phyloP scores from a whole-genome alignment of 2,888 invertebrate genomes.

The Dichetophora obliterata region DNA sequence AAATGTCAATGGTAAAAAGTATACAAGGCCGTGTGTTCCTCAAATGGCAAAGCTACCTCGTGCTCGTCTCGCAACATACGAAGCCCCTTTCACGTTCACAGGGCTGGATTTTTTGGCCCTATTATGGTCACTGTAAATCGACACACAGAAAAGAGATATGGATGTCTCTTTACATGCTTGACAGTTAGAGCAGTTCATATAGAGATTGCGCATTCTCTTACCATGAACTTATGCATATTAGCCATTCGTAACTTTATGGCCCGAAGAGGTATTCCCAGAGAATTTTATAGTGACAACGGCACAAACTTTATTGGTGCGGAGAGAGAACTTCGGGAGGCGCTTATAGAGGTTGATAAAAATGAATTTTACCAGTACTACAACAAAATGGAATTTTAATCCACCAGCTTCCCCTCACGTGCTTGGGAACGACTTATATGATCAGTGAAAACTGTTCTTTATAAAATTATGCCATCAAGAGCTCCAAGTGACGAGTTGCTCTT shows the following conservation, averaged over 20 bases:
- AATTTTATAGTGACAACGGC: too few relatives aligned
- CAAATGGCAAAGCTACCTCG: background rate
- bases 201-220: slow-evolving; percentile 32
- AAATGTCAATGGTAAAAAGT: background rate
- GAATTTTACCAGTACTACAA: slow-evolving; percentile 25
- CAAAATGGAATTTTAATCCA: slow-evolving; percentile 37
- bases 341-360: background rate
- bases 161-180: slow-evolving; percentile 30
- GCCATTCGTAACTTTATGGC: slow-evolving; percentile 38
- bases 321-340: slow-evolving; percentile 28
- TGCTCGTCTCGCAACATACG: background rate
- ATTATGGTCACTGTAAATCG: slow-evolving; percentile 20
- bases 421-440: too few relatives aligned
- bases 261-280: too few relatives aligned
- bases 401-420: too few relatives aligned
- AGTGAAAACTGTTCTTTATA: slow-evolving; percentile 18
- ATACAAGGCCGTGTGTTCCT: background rate
- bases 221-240: slow-evolving; percentile 30
- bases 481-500: slow-evolving; percentile 23
- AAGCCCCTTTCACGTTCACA: background rate
- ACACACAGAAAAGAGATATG: too few relatives aligned
- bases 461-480: background rate
- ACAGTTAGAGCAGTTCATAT: slow-evolving; percentile 33
- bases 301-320: slow-evolving; percentile 36
- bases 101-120: background rate